A percentile compares a stretch with the other conserved stretches of the same genome.
phyloP scores from a whole-genome alignment of 1,140 invertebrate species.

The Callitettix versicolor region DNA sequence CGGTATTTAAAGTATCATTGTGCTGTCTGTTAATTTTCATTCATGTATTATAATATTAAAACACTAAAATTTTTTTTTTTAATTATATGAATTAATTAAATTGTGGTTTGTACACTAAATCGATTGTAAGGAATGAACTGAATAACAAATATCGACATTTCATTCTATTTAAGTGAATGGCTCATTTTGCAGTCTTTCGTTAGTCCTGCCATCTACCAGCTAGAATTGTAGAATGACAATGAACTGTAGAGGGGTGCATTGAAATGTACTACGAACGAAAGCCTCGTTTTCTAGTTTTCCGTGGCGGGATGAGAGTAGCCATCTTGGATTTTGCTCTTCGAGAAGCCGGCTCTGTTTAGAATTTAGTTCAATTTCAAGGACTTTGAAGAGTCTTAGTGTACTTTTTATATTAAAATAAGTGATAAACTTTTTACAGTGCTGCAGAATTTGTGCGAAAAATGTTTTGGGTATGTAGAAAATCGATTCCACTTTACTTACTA shows the following conservation, averaged over 20 bases:
- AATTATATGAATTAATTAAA: no score
- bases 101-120: no score
- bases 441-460: constrained; percentile 7
- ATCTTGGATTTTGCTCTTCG: constrained; percentile 10
- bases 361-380: neutral
- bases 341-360: constrained; percentile 6
- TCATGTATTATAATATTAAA: no score
- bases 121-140: no score
- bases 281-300: constrained; percentile 17
- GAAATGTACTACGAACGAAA: neutral
- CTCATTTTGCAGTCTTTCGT: no score
- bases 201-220: neutral
- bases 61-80: no score
- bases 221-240: constrained; percentile 2
- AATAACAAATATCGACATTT: no score
- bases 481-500: neutral
- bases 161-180: no score
- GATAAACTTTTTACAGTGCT: neutral
- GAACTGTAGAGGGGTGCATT: constrained; percentile 14
- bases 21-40: no score
- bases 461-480: constrained; percentile 7
- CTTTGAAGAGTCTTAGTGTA: no score
- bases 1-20: no score
- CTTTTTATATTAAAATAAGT: neutral
- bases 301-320: constrained; percentile 15